Evolutionary conservation across 2,113 vertebrate species (phyloP).

Genomic region (Dolichallabes microphthalmus): DNA sequence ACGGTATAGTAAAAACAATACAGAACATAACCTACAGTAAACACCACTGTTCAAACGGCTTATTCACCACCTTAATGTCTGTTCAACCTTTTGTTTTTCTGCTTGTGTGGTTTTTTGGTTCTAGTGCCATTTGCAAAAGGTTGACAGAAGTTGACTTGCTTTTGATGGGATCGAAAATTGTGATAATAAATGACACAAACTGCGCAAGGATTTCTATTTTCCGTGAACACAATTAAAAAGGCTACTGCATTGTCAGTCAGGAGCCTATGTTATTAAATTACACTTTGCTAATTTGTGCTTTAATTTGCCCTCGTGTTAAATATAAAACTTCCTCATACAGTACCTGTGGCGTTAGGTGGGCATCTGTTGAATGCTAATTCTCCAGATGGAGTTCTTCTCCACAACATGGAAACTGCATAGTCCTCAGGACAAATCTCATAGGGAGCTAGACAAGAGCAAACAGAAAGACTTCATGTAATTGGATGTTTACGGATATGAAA

Average conservation of each 20-base stretch:
- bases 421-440: conserved; percentile 99
- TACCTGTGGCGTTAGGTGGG: conserved; percentile 97
- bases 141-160: conserved; percentile 12
- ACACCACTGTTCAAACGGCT: not conserved
- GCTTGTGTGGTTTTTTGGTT: not conserved
- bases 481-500: not conserved
- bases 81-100: not conserved
- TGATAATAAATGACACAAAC: not conserved
- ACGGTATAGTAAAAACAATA: not conserved
- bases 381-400: conserved; percentile 96
- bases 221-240: not conserved
- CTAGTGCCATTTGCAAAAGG: conserved; percentile 9
- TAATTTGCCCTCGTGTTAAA: not conserved
- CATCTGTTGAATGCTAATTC: conserved; percentile 96
- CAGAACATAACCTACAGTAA: not conserved
- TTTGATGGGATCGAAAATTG: not conserved
- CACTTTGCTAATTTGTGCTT: not conserved
- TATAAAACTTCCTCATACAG: conserved; percentile 41
- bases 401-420: conserved; percentile 94
- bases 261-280: not conserved
- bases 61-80: not conserved
- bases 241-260: not conserved
- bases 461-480: not conserved
- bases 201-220: not conserved
- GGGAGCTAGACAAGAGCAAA: conserved; percentile 77